Evolutionary conservation across 2,113 vertebrate species (phyloP).

Genomic region (Spheniscus mendiculus): DNA sequence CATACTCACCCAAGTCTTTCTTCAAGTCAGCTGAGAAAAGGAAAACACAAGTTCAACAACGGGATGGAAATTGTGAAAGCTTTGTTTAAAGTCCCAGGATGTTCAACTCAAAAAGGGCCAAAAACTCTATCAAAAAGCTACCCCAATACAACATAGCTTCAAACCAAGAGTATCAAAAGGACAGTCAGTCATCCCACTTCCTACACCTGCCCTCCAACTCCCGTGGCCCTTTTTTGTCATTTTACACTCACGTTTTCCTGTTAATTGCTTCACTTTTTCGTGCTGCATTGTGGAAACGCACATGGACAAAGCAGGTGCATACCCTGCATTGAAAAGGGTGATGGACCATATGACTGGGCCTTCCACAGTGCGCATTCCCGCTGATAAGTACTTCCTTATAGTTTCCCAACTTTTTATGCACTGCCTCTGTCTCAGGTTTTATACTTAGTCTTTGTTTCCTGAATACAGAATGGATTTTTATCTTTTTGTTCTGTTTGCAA

Average conservation of each 20-base stretch:
- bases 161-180: not conserved
- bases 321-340: not conserved
- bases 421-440: not conserved
- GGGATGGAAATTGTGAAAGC: not conserved
- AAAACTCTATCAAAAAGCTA: not conserved
- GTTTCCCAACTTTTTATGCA: not conserved
- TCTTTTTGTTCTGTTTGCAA: not conserved
- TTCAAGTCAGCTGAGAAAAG: conserved; percentile 87
- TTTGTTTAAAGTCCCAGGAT: not conserved
- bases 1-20: conserved; percentile 82
- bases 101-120: not conserved
- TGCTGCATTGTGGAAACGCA: not conserved
- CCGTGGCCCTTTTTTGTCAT: no score
- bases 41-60: not conserved
- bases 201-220: not conserved
- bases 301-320: not conserved
- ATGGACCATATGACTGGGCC: not conserved
- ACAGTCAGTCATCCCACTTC: not conserved
- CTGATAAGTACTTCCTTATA: not conserved
- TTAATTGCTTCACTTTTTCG: not conserved
- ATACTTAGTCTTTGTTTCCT: not conserved
- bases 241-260: not conserved
- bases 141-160: not conserved
- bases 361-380: fast-evolving
- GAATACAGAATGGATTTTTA: not conserved